These are phyloP conservation scores for Rhagonycha lutea DNA, from an alignment of 2,888 invertebrate species.

Conservation along the genomic window DNA sequence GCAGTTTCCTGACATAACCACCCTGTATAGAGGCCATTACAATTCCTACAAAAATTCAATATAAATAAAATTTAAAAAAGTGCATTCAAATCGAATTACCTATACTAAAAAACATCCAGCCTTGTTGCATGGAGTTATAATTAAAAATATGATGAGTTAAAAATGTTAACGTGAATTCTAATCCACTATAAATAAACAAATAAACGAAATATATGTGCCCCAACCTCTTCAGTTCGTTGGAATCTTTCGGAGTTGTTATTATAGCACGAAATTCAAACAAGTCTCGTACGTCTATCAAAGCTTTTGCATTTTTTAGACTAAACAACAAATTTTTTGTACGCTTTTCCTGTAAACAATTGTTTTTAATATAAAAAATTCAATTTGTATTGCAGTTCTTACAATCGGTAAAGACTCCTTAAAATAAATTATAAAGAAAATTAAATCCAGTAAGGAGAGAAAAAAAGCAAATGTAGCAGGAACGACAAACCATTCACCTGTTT, in stretches of 20 bases:
- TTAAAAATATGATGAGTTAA: constrained; percentile 90
- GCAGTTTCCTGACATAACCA: constrained; percentile 81
- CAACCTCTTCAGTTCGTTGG: constrained; percentile 66
- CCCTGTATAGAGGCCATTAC: constrained; percentile 93
- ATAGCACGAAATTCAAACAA: constrained; percentile 71
- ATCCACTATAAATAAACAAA: constrained; percentile 91
- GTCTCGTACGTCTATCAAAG: constrained; percentile 47
- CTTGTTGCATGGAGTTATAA: constrained; percentile 94
- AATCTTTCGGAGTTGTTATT: constrained; percentile 65
- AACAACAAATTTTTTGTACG: constrained; percentile 70
- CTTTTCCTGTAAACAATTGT: constrained; percentile 62
- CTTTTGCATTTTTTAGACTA: constrained; percentile 51
- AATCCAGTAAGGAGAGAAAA: constrained; percentile 74
- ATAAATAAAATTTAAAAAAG: background rate
- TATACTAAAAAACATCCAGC: constrained; percentile 94
- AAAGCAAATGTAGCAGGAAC: constrained; percentile 81
- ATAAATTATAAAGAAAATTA: constrained; percentile 71
- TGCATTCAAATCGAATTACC: constrained; percentile 60
- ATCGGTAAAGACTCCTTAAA: constrained; percentile 85
- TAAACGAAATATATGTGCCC: constrained; percentile 87
- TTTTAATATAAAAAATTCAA: background rate
- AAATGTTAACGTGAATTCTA: constrained; percentile 97
- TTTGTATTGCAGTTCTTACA: constrained; percentile 52
- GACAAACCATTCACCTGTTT: constrained; percentile 74
- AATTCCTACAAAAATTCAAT: constrained; percentile 56